Conservation (phyloP, 2,888 invertebrate genomes). For the Cybosia mesomella region DNA sequence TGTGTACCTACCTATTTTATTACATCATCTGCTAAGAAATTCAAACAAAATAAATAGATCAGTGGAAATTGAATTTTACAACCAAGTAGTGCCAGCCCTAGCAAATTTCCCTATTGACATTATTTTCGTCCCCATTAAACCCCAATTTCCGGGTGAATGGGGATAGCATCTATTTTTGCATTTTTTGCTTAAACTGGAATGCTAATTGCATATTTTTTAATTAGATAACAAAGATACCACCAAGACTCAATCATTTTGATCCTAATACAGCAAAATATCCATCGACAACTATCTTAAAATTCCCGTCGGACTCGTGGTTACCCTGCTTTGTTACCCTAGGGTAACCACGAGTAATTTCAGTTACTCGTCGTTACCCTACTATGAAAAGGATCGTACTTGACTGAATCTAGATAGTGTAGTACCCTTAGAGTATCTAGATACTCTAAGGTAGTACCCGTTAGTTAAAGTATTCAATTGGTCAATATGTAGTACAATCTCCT, state of each 20-base stretch:
- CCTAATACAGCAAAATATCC: slow-evolving; percentile 1
- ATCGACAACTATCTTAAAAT: slow-evolving; percentile 8
- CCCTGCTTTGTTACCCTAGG: too few relatives aligned
- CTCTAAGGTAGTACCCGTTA: too few relatives aligned
- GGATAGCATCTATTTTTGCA: slow-evolving; percentile 12
- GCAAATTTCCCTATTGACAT: slow-evolving; percentile 22
- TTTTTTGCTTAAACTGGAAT: slow-evolving; percentile 4
- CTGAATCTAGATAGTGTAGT: too few relatives aligned
- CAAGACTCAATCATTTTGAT: slow-evolving; percentile 4
- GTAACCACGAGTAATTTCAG: too few relatives aligned
- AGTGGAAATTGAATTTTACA: slow-evolving; percentile 13
- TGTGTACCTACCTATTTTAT: slow-evolving; percentile 10
- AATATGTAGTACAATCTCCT: too few relatives aligned
- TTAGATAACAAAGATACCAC: slow-evolving; percentile 2
- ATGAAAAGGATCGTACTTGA: too few relatives aligned
- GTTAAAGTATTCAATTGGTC: too few relatives aligned
- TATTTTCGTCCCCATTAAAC: slow-evolving; percentile 25
- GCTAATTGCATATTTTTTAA: slow-evolving; percentile 4
- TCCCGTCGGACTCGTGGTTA: too few relatives aligned
- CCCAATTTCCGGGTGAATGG: slow-evolving; percentile 24
- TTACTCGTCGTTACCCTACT: too few relatives aligned
- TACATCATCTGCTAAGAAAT: slow-evolving; percentile 13
- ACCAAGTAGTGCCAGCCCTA: slow-evolving; percentile 19
- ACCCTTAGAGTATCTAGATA: too few relatives aligned
- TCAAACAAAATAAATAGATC: slow-evolving; percentile 9